Conservation (phyloP, 2,888 invertebrate genomes). For the Ashinkailepas kermadecensis region DNA sequence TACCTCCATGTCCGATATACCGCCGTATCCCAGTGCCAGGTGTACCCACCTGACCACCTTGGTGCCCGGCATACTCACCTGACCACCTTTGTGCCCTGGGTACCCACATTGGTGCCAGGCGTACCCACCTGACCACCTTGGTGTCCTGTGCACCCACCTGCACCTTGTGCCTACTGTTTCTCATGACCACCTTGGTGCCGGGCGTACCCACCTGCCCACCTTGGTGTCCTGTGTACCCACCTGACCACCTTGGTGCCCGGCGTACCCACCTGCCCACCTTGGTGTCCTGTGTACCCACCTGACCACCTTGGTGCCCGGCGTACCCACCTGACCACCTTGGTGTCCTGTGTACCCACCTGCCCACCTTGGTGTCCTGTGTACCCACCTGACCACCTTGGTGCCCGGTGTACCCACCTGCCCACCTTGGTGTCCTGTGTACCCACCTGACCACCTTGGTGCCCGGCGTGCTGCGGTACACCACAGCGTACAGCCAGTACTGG, state of each 20-base stretch:
- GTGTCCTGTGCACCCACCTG: slow-evolving; percentile 42
- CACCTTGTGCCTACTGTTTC: background rate
- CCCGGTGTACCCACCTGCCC: background rate
- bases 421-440: no score
- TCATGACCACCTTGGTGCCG: background rate
- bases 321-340: slow-evolving; percentile 24
- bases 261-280: background rate
- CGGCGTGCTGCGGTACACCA: slow-evolving; percentile 64
- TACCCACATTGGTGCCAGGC: no score
- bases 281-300: background rate
- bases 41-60: slow-evolving; percentile 44
- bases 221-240: background rate
- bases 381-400: background rate
- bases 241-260: background rate
- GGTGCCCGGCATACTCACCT: slow-evolving; percentile 42
- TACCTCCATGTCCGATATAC: background rate
- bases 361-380: background rate
- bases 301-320: background rate
- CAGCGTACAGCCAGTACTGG: slow-evolving; percentile 91
- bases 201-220: slow-evolving; percentile 41
- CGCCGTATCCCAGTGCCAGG: no score
- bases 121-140: slow-evolving; percentile 43
- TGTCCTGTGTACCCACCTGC: background rate
- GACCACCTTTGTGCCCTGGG: background rate
- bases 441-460: slow-evolving; percentile 43